Base-by-base conservation (phyloP, 1,140 invertebrate genomes). In the Zaprionus taronus region DNA sequence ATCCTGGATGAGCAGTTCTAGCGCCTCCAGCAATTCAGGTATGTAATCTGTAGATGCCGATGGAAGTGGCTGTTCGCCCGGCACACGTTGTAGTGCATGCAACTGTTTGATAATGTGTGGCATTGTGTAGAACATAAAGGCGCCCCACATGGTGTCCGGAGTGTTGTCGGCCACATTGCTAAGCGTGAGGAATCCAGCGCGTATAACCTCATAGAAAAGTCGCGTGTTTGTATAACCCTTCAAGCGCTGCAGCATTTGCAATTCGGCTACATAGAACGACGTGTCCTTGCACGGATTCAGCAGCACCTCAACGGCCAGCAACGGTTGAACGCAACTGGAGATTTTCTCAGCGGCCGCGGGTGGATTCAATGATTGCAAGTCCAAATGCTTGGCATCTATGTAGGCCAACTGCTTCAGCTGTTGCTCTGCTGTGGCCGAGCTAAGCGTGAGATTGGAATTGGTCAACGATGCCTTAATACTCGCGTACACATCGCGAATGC, bases 91-190 rank as follows among this genome's bases (percentile, higher is more conserved):
- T 60, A 94, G 92, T 5, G 93, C 93, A 67, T 96, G 95, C 12
- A 97, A 86, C 76, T 96, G 95, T 65, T 95, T 95, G 14, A 97
- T 94, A 64, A 97, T 95, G 82, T 96, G 95, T 4, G 97, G 97
- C 63, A 99, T 94, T 94, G 98, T 98, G 0, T 99, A 94, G 92
- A 98, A 98, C 12, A 96, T 97, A 91, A 99, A 98, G 20, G 97
- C 97, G 22, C 97, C 97, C 97, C 98, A 99, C 84, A 98, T 96
- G 2, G 97, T 95, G 81, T 98, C 97, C 63, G 95, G 94, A 36
- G 93, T 94, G 1, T 94, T 93, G 86, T 97, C 96, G 15, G 94
- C 93, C 5, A 94, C 95, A 76, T 96, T 96, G 58, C 96, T 95
- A 1, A 99, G 93, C n/a, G 97, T 97, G 75, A 99, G 96, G 47